Percentiles rank a stretch among this genome's conserved stretches.
Evolutionary conservation across 2,888 invertebrate species (phyloP).

Genomic region (Enoplolaimus lenunculus): DNA sequence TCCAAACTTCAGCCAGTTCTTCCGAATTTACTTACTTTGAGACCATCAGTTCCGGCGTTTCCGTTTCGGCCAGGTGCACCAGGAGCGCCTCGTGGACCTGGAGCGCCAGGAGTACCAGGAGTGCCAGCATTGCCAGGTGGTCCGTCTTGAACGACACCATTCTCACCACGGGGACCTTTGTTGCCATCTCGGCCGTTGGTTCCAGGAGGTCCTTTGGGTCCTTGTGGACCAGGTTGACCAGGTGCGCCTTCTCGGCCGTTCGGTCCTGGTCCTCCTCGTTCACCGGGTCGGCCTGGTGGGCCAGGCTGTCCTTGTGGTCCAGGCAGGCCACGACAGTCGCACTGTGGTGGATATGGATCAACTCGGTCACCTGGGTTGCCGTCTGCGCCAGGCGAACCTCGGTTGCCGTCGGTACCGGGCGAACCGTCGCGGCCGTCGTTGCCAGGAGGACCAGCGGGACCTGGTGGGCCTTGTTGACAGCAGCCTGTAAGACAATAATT

Average conservation of each 20-base stretch:
- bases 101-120: not conserved
- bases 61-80: not conserved
- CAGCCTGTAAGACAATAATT: not conserved
- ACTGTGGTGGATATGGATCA: not conserved
- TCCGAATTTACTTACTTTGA: not conserved
- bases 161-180: not conserved
- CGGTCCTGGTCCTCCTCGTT: not conserved
- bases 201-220: not conserved
- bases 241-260: not conserved
- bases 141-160: not conserved
- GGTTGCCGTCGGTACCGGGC: not conserved
- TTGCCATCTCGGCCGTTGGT: not conserved
- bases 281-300: not conserved
- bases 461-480: not conserved
- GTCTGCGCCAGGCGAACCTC: not conserved
- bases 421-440: not conserved
- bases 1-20: too few relatives aligned
- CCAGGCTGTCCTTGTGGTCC: not conserved
- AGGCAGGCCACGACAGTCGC: not conserved
- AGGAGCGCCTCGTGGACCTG: not conserved
- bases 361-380: not conserved
- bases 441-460: not conserved
- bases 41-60: not conserved
- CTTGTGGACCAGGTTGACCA: not conserved
- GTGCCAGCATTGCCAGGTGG: not conserved